Conservation (phyloP, 2,113 vertebrate species). For the Gopherus evgoodei region DNA sequence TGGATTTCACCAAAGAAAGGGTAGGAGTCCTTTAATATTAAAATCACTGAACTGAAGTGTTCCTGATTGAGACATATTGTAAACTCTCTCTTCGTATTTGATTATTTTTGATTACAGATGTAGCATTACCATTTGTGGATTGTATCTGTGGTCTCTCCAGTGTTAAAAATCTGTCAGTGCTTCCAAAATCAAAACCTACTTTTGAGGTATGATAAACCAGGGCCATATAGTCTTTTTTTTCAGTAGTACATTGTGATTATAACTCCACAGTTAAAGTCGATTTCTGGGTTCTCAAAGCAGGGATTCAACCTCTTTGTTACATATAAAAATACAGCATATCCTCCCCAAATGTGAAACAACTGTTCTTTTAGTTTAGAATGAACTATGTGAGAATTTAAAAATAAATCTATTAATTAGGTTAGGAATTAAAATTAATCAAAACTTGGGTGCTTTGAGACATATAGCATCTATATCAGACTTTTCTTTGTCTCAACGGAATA, state of each 20-base stretch:
- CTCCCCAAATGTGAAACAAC: neutral
- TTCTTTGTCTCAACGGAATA: neutral
- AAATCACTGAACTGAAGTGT: neutral
- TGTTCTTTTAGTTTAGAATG: neutral
- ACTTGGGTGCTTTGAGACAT: neutral
- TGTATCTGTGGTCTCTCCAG: neutral
- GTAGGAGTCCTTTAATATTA: neutral
- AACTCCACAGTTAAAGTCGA: neutral
- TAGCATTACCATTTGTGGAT: neutral
- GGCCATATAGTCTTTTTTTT: neutral
- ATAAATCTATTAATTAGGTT: neutral
- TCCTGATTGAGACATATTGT: neutral
- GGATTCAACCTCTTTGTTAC: neutral
- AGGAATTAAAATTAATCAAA: neutral
- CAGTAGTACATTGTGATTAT: neutral
- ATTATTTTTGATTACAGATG: neutral
- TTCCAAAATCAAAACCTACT: neutral
- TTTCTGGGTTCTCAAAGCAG: neutral
- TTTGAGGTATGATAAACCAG: neutral
- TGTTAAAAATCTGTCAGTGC: neutral
- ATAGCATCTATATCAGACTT: neutral
- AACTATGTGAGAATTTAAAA: neutral
- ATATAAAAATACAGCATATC: neutral
- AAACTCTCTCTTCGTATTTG: neutral
- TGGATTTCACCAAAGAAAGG: neutral